Percentiles rank a stretch among this genome's conserved stretches.
Evolutionary conservation across 2,888 invertebrate genomes (phyloP).

Genomic region (Dysmachus trigonus): DNA sequence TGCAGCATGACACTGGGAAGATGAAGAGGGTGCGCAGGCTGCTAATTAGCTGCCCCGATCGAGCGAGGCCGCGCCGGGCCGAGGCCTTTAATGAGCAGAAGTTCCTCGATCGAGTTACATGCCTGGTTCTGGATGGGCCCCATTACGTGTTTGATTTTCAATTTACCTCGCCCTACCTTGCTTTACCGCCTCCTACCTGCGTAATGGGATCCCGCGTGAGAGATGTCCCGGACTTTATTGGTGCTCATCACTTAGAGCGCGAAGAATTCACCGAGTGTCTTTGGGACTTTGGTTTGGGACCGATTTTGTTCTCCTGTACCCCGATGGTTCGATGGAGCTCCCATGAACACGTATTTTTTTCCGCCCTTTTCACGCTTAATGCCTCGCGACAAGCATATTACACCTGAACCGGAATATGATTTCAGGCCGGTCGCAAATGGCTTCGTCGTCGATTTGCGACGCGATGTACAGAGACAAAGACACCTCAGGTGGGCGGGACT

Average conservation of each 20-base stretch:
- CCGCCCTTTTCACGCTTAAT: slow-evolving; percentile 26
- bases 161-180: slow-evolving; percentile 17
- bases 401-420: neutral
- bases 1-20: neutral
- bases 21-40: neutral
- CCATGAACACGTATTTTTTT: neutral
- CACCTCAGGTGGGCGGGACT: slow-evolving; percentile 37
- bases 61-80: slow-evolving; percentile 39
- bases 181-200: neutral
- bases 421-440: neutral
- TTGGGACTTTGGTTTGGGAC: neutral
- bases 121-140: slow-evolving; percentile 37
- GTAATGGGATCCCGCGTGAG: neutral
- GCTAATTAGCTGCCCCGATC: slow-evolving; percentile 31
- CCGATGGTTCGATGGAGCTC: neutral
- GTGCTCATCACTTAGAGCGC: neutral
- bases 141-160: slow-evolving; percentile 39
- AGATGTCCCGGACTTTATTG: slow-evolving; percentile 8
- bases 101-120: slow-evolving; percentile 39
- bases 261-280: neutral
- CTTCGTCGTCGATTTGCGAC: neutral
- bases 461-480: neutral
- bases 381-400: slow-evolving; percentile 19
- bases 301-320: slow-evolving; percentile 14
- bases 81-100: slow-evolving; percentile 43